Conservation (phyloP, 2,113 vertebrate species). For the Osmerus mordax region DNA sequence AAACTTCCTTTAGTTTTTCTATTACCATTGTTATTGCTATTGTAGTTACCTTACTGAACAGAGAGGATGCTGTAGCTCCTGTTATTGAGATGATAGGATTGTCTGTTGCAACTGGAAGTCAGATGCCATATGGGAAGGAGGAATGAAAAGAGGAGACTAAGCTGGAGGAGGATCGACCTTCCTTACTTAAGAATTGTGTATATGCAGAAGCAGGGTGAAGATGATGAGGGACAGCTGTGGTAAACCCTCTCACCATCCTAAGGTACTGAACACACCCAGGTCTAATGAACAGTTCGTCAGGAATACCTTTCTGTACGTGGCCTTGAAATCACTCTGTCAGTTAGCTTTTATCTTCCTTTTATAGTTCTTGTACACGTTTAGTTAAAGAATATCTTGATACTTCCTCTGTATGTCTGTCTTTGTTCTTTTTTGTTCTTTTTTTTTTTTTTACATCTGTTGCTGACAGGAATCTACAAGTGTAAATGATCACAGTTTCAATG, state of each 20-base stretch:
- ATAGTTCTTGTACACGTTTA: slow-evolving; percentile 42
- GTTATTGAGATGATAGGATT: slow-evolving; percentile 14
- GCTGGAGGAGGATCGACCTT: no score
- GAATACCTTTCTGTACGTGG: slow-evolving; percentile 50
- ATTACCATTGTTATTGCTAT: slow-evolving; percentile 8
- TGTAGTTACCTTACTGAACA: slow-evolving; percentile 7
- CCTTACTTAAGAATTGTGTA: no score
- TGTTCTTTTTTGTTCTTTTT: slow-evolving; percentile 12
- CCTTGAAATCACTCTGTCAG: slow-evolving; percentile 50
- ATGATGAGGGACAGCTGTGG: not conserved
- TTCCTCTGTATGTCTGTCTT: slow-evolving; percentile 18
- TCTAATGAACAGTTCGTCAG: slow-evolving; percentile 45
- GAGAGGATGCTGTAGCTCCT: slow-evolving; percentile 2
- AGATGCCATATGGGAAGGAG: no score
- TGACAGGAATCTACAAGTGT: slow-evolving; percentile 65
- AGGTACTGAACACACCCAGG: slow-evolving; percentile 20
- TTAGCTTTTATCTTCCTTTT: slow-evolving; percentile 20
- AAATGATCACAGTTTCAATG: slow-evolving; percentile 69
- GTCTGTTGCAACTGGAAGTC: no score
- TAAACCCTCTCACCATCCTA: not conserved
- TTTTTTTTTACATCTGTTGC: slow-evolving; percentile 31
- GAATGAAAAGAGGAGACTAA: no score
- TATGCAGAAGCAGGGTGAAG: no score
- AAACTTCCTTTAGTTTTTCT: slow-evolving; percentile 39
- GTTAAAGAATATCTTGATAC: slow-evolving; percentile 33